Conservation (phyloP, 2,888 invertebrate genomes). For the Meteorus colon region DNA sequence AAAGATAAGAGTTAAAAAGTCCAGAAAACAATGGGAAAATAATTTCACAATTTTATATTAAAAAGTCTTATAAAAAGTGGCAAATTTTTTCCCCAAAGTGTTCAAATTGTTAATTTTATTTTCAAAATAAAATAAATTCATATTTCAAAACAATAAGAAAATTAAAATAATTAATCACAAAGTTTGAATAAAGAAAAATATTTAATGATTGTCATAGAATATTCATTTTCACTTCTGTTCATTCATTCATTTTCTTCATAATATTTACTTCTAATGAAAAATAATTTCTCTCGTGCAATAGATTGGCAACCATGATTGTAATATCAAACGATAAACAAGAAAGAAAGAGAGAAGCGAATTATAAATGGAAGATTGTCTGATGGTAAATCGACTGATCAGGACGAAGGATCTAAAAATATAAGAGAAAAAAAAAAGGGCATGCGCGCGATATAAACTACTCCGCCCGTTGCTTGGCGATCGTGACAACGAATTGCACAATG, state of each 20-base stretch:
- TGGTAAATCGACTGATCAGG: not conserved
- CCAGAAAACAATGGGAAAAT: no score
- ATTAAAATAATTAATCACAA: no score
- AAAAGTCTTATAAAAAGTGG: no score
- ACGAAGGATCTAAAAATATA: not conserved
- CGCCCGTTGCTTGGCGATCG: conserved; percentile 30
- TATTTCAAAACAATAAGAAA: no score
- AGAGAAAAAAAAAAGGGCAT: conserved; percentile 4
- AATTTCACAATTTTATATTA: no score
- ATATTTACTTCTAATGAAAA: not conserved
- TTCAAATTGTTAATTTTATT: no score
- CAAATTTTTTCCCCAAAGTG: no score
- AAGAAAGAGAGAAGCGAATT: not conserved
- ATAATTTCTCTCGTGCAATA: not conserved
- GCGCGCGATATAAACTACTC: conserved; percentile 12
- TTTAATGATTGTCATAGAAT: no score
- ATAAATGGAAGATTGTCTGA: not conserved
- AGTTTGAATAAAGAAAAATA: no score
- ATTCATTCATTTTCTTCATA: not conserved
- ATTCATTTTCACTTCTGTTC: not conserved
- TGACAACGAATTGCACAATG: conserved; percentile 39
- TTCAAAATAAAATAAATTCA: no score
- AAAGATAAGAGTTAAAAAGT: no score
- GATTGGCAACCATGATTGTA: not conserved
- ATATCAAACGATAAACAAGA: not conserved